Conservation (phyloP, 2,888 invertebrate genomes). For the Busseola fusca region DNA sequence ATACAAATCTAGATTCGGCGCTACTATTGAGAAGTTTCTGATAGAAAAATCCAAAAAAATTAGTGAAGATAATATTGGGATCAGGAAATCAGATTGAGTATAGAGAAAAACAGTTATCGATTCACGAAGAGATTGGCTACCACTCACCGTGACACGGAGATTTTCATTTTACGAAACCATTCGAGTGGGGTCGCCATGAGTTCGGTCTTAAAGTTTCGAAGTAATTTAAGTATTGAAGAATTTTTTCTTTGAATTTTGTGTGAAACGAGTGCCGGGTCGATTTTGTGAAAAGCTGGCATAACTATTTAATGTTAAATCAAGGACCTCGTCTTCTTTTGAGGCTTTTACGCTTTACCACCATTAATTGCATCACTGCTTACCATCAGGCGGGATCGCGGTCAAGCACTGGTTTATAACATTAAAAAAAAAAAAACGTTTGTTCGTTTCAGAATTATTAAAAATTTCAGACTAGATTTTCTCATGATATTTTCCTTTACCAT, state of each 20-base stretch:
- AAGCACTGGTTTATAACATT: too few species aligned
- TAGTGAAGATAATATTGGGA: not conserved
- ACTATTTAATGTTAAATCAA: not conserved
- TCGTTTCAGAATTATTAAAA: too few species aligned
- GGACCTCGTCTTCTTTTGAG: not conserved
- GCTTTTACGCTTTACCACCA: not conserved
- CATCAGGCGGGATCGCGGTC: too few species aligned
- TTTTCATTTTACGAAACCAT: constrained; percentile 68
- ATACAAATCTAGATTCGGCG: too few species aligned
- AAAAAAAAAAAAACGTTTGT: too few species aligned
- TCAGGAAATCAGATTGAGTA: constrained; percentile 25
- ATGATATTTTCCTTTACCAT: too few species aligned
- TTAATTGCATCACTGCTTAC: too few species aligned
- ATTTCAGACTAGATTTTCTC: too few species aligned
- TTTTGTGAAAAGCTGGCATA: not conserved
- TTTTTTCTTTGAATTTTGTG: not conserved
- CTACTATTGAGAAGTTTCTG: not conserved
- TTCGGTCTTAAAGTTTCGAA: constrained; percentile 22
- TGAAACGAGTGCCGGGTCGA: not conserved
- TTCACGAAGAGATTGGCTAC: constrained; percentile 64
- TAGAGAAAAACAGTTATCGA: constrained; percentile 61
- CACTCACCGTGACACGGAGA: constrained; percentile 66
- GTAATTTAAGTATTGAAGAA: constrained; percentile 9
- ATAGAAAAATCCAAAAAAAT: not conserved
- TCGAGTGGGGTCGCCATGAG: constrained; percentile 51